Evolutionary conservation across 2,113 vertebrate species (phyloP), one percentile per base, ranked within the genome.

Genomic region (Procavia capensis): DNA sequence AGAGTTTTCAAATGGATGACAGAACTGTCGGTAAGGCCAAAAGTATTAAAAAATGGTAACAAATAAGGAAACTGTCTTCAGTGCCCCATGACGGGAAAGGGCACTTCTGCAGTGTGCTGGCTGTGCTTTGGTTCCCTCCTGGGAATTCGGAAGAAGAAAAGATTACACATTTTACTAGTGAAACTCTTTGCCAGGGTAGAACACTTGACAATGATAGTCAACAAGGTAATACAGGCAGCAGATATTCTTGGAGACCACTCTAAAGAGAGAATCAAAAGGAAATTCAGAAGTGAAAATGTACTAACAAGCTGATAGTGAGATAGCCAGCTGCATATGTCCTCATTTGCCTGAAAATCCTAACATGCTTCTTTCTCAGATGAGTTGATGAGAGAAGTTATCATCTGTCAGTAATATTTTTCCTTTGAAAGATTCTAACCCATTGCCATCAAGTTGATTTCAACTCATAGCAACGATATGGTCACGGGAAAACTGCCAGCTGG

Each of bases 271-370:
- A 83, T n/a, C 43, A 89, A 68, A 25, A 92, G 59, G 41, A 96
- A 61, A 84, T 88, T 87, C 50, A 93, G 75, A 90, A 96, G 13
- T 93, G 79, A 96, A 93, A 95, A 95, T 63, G 41, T 61, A 2
- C 13, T 97, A 96, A 96, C 63, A 87, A 98, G 84, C 50, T 68
- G 68, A 50, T 3, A 50, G 74, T 94, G 45, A 91, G 85, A 5
- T 88, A 31, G 36, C 45, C 4, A 64, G 43, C 7, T 63, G 34
- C 20, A 39, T 94, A 39, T 82, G 27, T 90, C 54, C 10, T 25
- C 25, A 54, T 79, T 93, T 93, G 59, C 87, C 96, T 95, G 66
- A 24, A 87, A 43, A 64, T 72, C 8, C 39, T 70, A 8, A 61
- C 10, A 5, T 41, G 34, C 78, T 85, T 88, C 22, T 50, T 25